These are phyloP conservation scores for Corydoras maculifer DNA, from an alignment of 2,113 vertebrate genomes.

Conservation along the genomic window DNA sequence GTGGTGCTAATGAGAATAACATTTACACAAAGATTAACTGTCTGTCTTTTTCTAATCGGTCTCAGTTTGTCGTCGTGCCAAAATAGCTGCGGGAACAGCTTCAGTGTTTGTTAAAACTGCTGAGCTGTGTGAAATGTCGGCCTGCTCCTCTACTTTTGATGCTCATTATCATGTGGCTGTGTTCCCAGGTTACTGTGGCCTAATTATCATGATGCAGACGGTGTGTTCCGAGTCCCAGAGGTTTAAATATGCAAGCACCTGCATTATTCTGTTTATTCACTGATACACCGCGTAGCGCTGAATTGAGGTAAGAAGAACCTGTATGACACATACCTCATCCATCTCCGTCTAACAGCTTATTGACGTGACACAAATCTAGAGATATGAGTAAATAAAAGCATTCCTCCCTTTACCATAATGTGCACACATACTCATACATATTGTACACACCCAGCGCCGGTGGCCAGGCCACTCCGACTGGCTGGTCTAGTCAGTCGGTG, in stretches of 20 bases:
- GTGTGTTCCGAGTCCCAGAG: neutral
- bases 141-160: neutral
- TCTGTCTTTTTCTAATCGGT: too few species aligned
- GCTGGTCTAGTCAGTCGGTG: slow-evolving; percentile 48
- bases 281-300: too few species aligned
- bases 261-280: neutral
- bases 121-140: neutral
- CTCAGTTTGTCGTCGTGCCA: too few species aligned
- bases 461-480: slow-evolving; percentile 48
- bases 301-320: neutral
- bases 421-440: slow-evolving; percentile 3
- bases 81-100: too few species aligned
- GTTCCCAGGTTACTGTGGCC: neutral
- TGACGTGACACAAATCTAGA: slow-evolving; percentile 2
- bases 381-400: neutral
- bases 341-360: neutral
- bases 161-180: neutral
- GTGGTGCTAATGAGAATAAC: too few species aligned
- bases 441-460: slow-evolving; percentile 2
- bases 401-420: neutral
- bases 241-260: neutral
- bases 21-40: too few species aligned
- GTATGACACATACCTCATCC: neutral
- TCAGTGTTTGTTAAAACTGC: too few species aligned
- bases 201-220: neutral